Evolutionary conservation across 1,140 invertebrate genomes (phyloP).

Genomic region (Sitobion miscanthi): DNA sequence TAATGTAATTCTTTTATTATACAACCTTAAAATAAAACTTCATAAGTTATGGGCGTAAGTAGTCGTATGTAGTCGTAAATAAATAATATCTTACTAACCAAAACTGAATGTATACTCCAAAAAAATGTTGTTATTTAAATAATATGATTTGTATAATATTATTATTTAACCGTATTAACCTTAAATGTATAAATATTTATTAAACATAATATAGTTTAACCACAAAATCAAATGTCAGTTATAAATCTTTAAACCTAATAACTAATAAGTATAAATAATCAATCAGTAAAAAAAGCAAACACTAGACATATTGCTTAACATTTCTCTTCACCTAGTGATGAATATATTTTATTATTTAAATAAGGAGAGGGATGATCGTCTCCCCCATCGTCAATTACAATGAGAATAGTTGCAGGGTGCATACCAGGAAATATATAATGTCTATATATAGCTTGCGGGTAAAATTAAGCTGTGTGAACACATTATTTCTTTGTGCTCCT

Average conservation of each 20-base stretch:
- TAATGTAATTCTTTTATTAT: not conserved
- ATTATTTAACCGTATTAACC: not conserved
- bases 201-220: not conserved
- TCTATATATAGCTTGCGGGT: not conserved
- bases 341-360: constrained; percentile 12
- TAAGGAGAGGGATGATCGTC: not conserved
- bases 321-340: not conserved
- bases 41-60: not conserved
- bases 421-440: not conserved
- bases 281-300: not conserved
- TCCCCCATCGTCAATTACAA: not conserved
- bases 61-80: not conserved
- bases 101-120: not conserved
- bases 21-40: not conserved
- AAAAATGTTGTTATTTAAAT: not conserved
- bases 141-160: not conserved
- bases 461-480: constrained; percentile 6
- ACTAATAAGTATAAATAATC: not conserved
- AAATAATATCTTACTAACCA: not conserved
- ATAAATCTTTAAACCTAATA: not conserved
- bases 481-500: constrained; percentile 7
- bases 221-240: not conserved
- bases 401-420: not conserved
- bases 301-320: not conserved
- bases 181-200: not conserved